These are phyloP conservation scores for Drosophila suboccidentalis DNA, from an alignment of 2,888 invertebrate genomes.

Conservation along the genomic window DNA sequence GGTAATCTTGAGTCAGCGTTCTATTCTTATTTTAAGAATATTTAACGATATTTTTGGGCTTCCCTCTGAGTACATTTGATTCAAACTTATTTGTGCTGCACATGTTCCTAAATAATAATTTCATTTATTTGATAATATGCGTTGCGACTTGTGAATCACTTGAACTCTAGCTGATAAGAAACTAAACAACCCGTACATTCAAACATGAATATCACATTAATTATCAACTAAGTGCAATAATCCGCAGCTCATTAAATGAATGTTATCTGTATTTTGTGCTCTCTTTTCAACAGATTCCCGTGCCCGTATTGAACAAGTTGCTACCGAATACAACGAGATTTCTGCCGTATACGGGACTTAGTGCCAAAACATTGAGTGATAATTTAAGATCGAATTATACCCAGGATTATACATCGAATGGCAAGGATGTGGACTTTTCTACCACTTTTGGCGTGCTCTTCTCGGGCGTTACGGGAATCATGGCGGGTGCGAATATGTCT, in stretches of 20 bases:
- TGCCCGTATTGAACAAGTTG: slow-evolving; percentile 91
- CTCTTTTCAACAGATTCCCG: slow-evolving; percentile 87
- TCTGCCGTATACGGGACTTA: slow-evolving; percentile 93
- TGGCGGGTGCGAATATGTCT: slow-evolving; percentile 99
- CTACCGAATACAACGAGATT: slow-evolving; percentile 86
- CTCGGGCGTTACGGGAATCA: slow-evolving; percentile 99
- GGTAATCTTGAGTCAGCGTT: background rate
- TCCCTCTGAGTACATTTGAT: background rate
- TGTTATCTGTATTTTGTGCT: slow-evolving; percentile 10
- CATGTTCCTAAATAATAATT: background rate
- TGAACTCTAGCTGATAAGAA: slow-evolving; percentile 35
- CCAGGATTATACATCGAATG: slow-evolving; percentile 91
- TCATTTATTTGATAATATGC: background rate
- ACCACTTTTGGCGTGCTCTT: slow-evolving; percentile 99
- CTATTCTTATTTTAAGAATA: background rate
- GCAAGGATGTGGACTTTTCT: slow-evolving; percentile 92
- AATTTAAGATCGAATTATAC: slow-evolving; percentile 93
- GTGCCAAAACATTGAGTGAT: slow-evolving; percentile 89
- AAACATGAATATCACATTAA: slow-evolving; percentile 16
- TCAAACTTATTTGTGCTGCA: background rate
- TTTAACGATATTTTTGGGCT: background rate
- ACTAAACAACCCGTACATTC: slow-evolving; percentile 9
- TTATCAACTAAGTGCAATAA: slow-evolving; percentile 44
- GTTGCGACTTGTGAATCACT: slow-evolving; percentile 28
- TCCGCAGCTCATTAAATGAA: slow-evolving; percentile 17